These are phyloP conservation scores for Poecilia velifera DNA, from an alignment of 2,797 vertebrate genomes.

Conservation along the genomic window DNA sequence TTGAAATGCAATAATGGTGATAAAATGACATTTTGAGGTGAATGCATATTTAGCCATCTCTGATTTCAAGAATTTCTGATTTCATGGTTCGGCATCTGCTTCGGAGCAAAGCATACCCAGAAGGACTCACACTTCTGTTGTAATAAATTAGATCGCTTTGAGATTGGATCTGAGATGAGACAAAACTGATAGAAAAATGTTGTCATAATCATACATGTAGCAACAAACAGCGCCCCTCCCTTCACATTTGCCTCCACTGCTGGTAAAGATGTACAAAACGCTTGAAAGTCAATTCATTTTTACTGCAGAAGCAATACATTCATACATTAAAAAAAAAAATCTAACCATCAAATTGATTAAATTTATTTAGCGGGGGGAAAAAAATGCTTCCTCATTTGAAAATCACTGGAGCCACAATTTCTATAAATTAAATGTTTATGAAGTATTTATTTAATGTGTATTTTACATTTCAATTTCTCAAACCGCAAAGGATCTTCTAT, in stretches of 20 bases:
- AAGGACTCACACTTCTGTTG: conserved; percentile 9
- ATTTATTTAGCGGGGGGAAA: not conserved
- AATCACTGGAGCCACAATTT: not conserved
- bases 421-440: not conserved
- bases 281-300: not conserved
- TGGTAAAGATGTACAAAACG: not conserved
- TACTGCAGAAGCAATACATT: not conserved
- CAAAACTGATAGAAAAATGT: conserved; percentile 27
- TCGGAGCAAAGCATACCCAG: conserved; percentile 30
- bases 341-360: not conserved
- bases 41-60: conserved; percentile 38
- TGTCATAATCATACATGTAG: conserved; percentile 10
- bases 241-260: not conserved
- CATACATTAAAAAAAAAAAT: not conserved
- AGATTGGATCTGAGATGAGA: conserved; percentile 26
- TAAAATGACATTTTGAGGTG: conserved; percentile 29
- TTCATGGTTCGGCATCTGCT: conserved; percentile 32
- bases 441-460: not conserved
- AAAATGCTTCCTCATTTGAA: not conserved
- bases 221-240: not conserved
- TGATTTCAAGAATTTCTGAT: conserved; percentile 33
- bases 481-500: not conserved
- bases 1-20: conserved; percentile 58
- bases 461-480: not conserved
- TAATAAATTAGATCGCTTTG: conserved; percentile 41